phyloP scores from a whole-genome alignment of 1,140 invertebrate species.

The Diuraphis noxia region DNA sequence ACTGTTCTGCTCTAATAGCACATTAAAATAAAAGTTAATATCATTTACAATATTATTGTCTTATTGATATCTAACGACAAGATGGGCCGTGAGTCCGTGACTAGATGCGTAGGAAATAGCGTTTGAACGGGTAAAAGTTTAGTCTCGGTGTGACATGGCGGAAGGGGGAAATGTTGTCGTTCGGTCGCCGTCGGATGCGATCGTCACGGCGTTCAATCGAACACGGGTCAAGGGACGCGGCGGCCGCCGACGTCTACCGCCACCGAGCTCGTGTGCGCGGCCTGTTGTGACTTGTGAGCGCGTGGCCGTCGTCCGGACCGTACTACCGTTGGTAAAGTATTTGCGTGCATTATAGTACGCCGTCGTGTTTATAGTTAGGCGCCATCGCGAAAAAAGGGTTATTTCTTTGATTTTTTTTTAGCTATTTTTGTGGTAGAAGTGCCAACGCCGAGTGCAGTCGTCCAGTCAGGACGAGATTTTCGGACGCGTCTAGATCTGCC shows the following conservation, averaged over 20 bases:
- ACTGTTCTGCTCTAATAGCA: not conserved
- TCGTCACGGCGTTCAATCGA: slow-evolving; percentile 43
- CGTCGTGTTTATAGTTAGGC: not conserved
- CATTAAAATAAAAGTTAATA: not conserved
- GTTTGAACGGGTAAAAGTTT: not conserved
- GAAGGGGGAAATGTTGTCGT: not conserved
- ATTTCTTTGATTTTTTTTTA: not conserved
- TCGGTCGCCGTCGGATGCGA: slow-evolving; percentile 13
- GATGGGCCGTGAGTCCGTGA: too few relatives aligned
- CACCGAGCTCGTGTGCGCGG: slow-evolving; percentile 16
- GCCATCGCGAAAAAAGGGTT: not conserved
- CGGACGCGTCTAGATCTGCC: not conserved
- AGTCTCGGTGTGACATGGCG: not conserved
- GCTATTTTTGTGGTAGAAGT: not conserved
- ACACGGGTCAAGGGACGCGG: slow-evolving; percentile 41
- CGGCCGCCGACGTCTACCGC: slow-evolving; percentile 21
- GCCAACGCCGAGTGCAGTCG: not conserved
- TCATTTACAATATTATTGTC: too few relatives aligned
- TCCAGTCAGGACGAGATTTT: not conserved
- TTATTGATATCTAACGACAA: not conserved
- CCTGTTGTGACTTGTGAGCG: slow-evolving; percentile 51
- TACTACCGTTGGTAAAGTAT: not conserved
- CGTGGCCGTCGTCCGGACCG: slow-evolving; percentile 35
- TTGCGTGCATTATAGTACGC: not conserved
- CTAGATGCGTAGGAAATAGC: not conserved